Evolutionary conservation across 2,113 vertebrate species (phyloP), one percentile per base, ranked within the genome.

Genomic region (Pelodiscus sinensis): DNA sequence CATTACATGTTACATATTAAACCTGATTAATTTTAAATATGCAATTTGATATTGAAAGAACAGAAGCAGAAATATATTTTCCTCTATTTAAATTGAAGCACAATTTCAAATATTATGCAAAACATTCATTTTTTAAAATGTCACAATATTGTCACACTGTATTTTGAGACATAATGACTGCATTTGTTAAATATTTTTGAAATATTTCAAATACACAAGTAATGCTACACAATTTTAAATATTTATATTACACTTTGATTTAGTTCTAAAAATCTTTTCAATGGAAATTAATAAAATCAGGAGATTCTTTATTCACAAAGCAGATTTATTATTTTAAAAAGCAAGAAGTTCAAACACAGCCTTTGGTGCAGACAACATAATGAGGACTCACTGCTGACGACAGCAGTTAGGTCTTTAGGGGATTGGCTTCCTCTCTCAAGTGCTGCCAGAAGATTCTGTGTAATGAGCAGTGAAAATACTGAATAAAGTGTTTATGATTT

Each of bases 401-500:
- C 60, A 96, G 84, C 81, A 90, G 19, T 95, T 90, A 81, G 22
- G 79, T 92, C 95, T 92, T 94, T 16, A 77, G 94, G 95, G 94
- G 95, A 95, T 96, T 96, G 71, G 92, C 88, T 96, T 94, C 85
- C 58, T 62, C 89, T 94, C 89, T 94, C 83, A 94, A 95, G 77
- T 58, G 88, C 88, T 95, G 93, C 91, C 88, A 96, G 77, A 96
- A 94, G 90, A 93, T 88, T 91, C 92, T 93, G 94, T 86, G 92
- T 95, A 97, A 97, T 79, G 93, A 97, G 80, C 78, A 92, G 85
- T 89, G 31, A 94, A 97, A 96, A 97, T 85, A 92, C 81, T 75
- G 79, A 97, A 95, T 96, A 56, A 98, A 97, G 91, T 96, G 97
- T 97, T 97, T 92, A 97, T 96, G 94, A 96, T 93, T 95, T 96